phyloP scores from a whole-genome alignment of 1,140 invertebrate genomes.

The Meloidogyne chitwoodi region DNA sequence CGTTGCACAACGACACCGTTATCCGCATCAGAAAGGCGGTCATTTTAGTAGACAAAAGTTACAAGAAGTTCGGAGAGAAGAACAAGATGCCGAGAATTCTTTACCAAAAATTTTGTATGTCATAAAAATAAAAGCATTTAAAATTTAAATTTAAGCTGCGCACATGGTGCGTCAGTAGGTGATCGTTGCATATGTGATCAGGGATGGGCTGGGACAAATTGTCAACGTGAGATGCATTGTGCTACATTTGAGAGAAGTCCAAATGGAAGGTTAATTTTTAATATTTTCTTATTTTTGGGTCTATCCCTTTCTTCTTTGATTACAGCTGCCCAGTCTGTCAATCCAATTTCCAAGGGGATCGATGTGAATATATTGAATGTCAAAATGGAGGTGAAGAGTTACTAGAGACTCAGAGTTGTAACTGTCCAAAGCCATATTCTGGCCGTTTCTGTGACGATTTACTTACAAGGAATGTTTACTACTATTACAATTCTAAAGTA shows the following conservation, averaged over 20 bases:
- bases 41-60: not conserved
- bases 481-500: conserved; percentile 45
- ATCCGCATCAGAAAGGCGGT: not conserved
- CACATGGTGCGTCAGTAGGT: conserved; percentile 27
- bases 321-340: conserved; percentile 42
- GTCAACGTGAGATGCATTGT: conserved; percentile 44
- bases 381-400: conserved; percentile 34
- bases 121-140: not conserved
- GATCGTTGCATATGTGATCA: conserved; percentile 33
- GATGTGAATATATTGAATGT: conserved; percentile 41
- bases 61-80: not conserved
- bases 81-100: not conserved
- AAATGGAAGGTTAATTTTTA: conserved; percentile 37
- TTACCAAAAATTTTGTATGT: not conserved
- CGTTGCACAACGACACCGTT: not conserved
- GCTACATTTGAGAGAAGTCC: conserved; percentile 33
- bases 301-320: not conserved
- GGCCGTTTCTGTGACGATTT: conserved; percentile 44
- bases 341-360: conserved; percentile 31
- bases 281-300: not conserved
- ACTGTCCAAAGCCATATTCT: conserved; percentile 39
- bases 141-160: conserved; percentile 14
- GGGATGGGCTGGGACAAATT: conserved; percentile 45
- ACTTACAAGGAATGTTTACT: conserved; percentile 43
- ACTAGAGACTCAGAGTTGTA: conserved; percentile 30